Evolutionary conservation across 2,113 vertebrate species (phyloP).

Genomic region (Gallinago paraguaiae): DNA sequence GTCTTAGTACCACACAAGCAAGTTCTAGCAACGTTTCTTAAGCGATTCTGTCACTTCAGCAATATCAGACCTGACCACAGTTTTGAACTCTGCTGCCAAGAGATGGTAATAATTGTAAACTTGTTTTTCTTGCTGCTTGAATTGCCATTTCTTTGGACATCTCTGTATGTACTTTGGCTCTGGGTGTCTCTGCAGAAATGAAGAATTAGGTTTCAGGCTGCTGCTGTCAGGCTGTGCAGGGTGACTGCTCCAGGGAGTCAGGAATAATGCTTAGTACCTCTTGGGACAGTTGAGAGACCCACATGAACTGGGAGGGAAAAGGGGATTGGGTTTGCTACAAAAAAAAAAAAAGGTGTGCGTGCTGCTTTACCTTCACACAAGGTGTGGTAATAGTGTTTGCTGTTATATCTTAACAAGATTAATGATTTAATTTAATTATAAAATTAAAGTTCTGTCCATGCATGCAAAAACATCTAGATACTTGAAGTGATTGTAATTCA

Average conservation of each 20-base stretch:
- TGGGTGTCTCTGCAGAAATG: background rate
- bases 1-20: background rate
- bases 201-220: background rate
- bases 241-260: background rate
- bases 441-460: background rate
- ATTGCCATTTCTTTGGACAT: background rate
- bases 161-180: background rate
- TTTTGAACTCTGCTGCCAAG: background rate
- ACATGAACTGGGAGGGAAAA: background rate
- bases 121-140: background rate
- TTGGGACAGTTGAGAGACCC: background rate
- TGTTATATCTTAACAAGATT: background rate
- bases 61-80: background rate
- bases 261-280: background rate
- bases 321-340: background rate
- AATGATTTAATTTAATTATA: background rate
- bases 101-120: background rate
- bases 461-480: background rate
- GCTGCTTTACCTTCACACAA: background rate
- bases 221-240: background rate
- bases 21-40: background rate
- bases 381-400: background rate
- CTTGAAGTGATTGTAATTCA: background rate
- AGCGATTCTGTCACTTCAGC: background rate
- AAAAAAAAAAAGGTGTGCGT: background rate